phyloP scores from a whole-genome alignment of 2,797 vertebrate genomes.

The Lacerta agilis region DNA sequence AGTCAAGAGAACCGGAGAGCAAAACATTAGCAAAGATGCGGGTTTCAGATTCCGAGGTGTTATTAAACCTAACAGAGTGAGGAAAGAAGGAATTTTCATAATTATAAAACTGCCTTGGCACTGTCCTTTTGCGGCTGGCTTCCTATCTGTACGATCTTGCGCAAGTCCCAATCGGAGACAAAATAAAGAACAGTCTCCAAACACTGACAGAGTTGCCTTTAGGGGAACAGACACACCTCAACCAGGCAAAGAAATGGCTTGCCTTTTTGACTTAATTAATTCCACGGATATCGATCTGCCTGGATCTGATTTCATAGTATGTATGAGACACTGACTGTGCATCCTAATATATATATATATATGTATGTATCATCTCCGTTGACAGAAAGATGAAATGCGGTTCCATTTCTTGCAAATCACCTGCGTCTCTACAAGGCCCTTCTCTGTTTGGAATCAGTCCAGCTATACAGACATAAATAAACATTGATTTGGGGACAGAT shows the following conservation, averaged over 20 bases:
- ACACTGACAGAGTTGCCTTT: slow-evolving; percentile 35
- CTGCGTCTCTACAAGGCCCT: neutral
- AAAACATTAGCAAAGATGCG: neutral
- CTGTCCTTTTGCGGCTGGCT: neutral
- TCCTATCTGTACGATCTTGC: slow-evolving; percentile 10
- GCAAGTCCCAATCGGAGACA: neutral
- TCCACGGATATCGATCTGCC: slow-evolving; percentile 21
- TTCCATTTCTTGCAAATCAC: slow-evolving; percentile 4
- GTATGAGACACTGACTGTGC: neutral
- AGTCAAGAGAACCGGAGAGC: neutral
- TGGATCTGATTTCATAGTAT: slow-evolving; percentile 3
- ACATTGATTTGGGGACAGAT: neutral
- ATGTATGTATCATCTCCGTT: neutral
- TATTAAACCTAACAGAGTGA: neutral
- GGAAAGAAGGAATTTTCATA: slow-evolving; percentile 27
- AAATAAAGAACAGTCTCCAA: slow-evolving; percentile 23
- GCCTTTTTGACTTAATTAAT: slow-evolving; percentile 35
- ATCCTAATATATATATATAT: too few species aligned
- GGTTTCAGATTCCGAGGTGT: neutral
- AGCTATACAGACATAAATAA: neutral
- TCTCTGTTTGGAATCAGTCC: neutral
- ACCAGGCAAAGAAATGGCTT: slow-evolving; percentile 11
- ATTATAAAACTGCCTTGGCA: slow-evolving; percentile 27
- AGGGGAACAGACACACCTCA: slow-evolving; percentile 32
- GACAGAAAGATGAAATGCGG: slow-evolving; percentile 5